A percentile compares a stretch with the other conserved stretches of the same genome.
phyloP scores from a whole-genome alignment of 1,140 invertebrate genomes.

The Trichogramma pretiosum region DNA sequence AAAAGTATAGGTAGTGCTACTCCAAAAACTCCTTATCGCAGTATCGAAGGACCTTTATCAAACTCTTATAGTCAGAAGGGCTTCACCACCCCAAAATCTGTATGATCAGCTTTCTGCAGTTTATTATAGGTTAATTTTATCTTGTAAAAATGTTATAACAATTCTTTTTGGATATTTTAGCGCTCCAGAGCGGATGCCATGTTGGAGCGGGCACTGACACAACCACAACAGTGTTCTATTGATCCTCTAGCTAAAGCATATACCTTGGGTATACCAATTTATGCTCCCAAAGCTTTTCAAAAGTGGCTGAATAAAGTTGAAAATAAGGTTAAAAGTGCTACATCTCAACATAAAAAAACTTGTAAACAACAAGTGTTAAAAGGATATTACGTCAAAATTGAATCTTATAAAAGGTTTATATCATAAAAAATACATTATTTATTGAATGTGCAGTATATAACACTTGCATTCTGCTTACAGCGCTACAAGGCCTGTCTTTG shows the following conservation, averaged over 20 bases:
- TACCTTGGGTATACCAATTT: conserved; percentile 52
- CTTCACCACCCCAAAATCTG: conserved; percentile 42
- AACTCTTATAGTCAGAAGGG: conserved; percentile 39
- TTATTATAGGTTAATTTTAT: not conserved
- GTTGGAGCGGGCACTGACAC: conserved; percentile 54
- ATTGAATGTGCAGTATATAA: conserved; percentile 4
- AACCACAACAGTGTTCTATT: conserved; percentile 46
- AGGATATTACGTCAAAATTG: conserved; percentile 45
- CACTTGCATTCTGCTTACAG: conserved; percentile 25
- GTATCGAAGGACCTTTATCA: conserved; percentile 40
- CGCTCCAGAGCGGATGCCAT: conserved; percentile 61
- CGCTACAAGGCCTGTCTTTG: conserved; percentile 41
- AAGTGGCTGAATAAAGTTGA: conserved; percentile 42
- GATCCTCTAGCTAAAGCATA: conserved; percentile 49
- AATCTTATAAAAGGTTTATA: conserved; percentile 42
- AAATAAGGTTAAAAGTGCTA: too few species aligned
- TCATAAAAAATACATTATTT: conserved; percentile 3
- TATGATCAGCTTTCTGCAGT: conserved; percentile 24
- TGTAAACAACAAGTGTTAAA: too few species aligned
- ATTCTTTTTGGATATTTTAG: conserved; percentile 24
- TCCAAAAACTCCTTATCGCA: conserved; percentile 39
- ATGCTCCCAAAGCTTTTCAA: conserved; percentile 50
- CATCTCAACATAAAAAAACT: too few species aligned
- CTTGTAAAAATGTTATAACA: not conserved
- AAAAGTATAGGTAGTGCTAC: conserved; percentile 39